A percentile compares a stretch with the other conserved stretches of the same genome.
These are phyloP conservation scores for Cathartes aura DNA, from an alignment of 2,113 vertebrate species.

Conservation along the genomic window DNA sequence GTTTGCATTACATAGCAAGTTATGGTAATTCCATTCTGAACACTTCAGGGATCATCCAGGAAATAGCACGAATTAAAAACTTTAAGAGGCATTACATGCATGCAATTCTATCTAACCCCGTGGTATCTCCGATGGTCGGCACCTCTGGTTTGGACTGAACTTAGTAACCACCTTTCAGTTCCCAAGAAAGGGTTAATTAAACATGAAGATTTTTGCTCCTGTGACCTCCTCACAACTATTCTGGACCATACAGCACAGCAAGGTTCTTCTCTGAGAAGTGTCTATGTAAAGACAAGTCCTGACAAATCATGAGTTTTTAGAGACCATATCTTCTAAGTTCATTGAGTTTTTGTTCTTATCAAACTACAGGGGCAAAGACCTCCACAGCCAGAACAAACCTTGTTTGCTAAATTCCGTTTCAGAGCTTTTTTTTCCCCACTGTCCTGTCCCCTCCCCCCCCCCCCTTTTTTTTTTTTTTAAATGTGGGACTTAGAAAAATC, in stretches of 20 bases:
- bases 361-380: neutral
- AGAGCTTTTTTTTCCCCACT: neutral
- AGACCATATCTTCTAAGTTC: neutral
- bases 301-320: neutral
- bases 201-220: neutral
- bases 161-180: neutral
- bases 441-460: no score
- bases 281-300: neutral
- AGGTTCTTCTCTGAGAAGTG: neutral
- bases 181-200: neutral
- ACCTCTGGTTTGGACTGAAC: neutral
- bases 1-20: neutral
- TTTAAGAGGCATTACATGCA: neutral
- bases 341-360: neutral
- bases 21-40: neutral
- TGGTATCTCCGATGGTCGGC: fast-evolving
- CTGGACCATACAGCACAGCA: neutral
- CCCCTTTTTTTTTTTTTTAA: neutral
- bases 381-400: neutral
- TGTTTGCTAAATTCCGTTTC: neutral
- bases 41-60: neutral
- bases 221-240: neutral
- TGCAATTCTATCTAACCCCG: neutral
- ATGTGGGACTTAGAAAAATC: neutral
- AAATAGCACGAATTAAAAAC: neutral